Evolutionary conservation across 2,888 invertebrate species (phyloP).

Genomic region (Dascillus cervinus): DNA sequence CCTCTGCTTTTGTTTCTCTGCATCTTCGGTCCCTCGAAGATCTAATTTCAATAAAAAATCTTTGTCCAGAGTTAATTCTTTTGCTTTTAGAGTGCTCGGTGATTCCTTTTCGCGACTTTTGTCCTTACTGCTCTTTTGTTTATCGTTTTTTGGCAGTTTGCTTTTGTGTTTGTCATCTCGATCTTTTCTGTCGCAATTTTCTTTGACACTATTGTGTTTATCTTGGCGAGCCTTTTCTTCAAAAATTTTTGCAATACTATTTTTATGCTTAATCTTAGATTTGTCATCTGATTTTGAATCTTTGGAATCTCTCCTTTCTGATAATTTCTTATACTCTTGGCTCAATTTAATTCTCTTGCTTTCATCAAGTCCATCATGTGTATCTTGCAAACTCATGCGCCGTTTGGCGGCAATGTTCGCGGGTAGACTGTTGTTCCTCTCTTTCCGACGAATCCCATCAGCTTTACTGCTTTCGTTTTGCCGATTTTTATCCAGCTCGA

Average conservation of each 20-base stretch:
- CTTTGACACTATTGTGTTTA: slow-evolving; percentile 43
- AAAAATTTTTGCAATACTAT: slow-evolving; percentile 50
- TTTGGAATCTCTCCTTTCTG: slow-evolving; percentile 64
- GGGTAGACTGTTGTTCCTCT: slow-evolving; percentile 55
- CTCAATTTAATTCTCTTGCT: slow-evolving; percentile 55
- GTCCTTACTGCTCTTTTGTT: slow-evolving; percentile 27
- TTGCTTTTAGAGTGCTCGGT: slow-evolving; percentile 26
- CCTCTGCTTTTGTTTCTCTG: slow-evolving; percentile 50
- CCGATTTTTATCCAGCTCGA: slow-evolving; percentile 44
- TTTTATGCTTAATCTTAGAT: slow-evolving; percentile 51
- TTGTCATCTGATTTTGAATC: slow-evolving; percentile 42
- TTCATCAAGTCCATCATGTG: slow-evolving; percentile 49
- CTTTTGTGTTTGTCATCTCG: slow-evolving; percentile 25
- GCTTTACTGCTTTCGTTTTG: too few species aligned
- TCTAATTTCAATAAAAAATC: slow-evolving; percentile 54
- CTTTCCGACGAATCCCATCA: slow-evolving; percentile 47
- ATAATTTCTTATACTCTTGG: slow-evolving; percentile 41
- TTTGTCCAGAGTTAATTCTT: slow-evolving; percentile 43
- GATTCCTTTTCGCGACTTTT: slow-evolving; percentile 36
- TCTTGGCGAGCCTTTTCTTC: slow-evolving; percentile 56
- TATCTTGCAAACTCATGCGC: slow-evolving; percentile 72
- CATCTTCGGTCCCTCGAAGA: slow-evolving; percentile 49
- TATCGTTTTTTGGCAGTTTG: slow-evolving; percentile 30
- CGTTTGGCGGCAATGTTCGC: slow-evolving; percentile 63
- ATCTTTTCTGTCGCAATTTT: slow-evolving; percentile 44